A percentile compares a stretch with the other conserved stretches of the same genome.
phyloP scores from a whole-genome alignment of 2,113 vertebrate genomes.

The Chamaetylas fuelleborni region DNA sequence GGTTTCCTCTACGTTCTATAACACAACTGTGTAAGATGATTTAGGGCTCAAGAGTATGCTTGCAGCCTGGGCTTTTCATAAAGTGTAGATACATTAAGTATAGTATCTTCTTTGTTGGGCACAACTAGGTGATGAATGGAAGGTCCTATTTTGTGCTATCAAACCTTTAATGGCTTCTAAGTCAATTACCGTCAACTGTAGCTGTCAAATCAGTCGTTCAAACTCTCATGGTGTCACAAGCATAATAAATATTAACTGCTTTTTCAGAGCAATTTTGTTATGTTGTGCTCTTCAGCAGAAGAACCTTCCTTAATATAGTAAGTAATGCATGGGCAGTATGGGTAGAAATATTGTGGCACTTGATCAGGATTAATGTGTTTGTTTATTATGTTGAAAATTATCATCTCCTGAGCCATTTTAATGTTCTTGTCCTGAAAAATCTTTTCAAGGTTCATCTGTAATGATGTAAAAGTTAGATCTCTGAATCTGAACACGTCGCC shows the following conservation, averaged over 20 bases:
- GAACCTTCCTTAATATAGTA: background rate
- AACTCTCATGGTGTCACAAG: background rate
- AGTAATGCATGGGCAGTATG: background rate
- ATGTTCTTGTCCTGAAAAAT: background rate
- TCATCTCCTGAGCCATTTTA: background rate
- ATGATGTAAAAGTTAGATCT: background rate
- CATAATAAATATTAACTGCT: constrained; percentile 44
- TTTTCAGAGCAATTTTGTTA: constrained; percentile 16
- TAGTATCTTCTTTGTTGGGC: background rate
- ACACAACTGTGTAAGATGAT: background rate
- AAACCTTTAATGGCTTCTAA: constrained; percentile 15
- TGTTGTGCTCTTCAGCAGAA: background rate
- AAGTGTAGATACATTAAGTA: background rate
- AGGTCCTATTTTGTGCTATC: background rate
- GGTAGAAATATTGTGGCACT: background rate
- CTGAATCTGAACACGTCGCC: background rate
- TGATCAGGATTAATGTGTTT: constrained; percentile 42
- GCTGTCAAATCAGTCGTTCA: background rate
- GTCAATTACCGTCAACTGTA: constrained; percentile 29
- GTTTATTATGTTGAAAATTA: constrained; percentile 12
- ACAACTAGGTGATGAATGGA: background rate
- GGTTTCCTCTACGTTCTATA: background rate
- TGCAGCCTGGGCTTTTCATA: background rate
- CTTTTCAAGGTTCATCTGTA: background rate
- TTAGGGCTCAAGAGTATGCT: background rate